A percentile compares a stretch with the other conserved stretches of the same genome.
Evolutionary conservation across 1,140 invertebrate genomes (phyloP).

Genomic region (Colletes gigas): DNA sequence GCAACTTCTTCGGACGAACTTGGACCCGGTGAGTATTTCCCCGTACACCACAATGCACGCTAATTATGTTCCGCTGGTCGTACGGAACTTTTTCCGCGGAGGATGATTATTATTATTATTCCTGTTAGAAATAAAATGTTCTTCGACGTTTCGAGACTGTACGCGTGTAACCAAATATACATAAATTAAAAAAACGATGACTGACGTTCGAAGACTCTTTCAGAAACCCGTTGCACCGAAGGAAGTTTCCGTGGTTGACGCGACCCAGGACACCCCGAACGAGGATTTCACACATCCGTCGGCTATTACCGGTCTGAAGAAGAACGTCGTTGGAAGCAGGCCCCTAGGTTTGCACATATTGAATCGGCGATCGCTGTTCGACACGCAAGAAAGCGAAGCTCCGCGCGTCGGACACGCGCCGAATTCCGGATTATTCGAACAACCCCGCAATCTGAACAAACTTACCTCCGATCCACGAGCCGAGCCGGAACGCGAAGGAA

Average conservation of each 20-base stretch:
- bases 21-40: constrained; percentile 14
- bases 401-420: background rate
- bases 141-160: too few species aligned
- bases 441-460: constrained; percentile 17
- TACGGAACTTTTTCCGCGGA: too few species aligned
- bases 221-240: background rate
- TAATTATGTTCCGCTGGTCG: background rate
- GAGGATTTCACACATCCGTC: background rate
- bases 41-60: background rate
- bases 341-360: background rate
- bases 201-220: background rate
- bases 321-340: background rate
- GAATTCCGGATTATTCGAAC: constrained; percentile 6
- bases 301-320: background rate
- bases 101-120: too few species aligned
- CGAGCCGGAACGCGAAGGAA: background rate
- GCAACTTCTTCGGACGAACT: background rate
- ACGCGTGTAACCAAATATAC: too few species aligned
- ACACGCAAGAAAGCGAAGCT: too few species aligned
- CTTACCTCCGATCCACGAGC: constrained; percentile 1
- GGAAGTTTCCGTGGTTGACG: background rate
- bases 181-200: too few species aligned
- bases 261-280: background rate
- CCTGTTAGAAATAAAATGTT: too few species aligned
- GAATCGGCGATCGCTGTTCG: constrained; percentile 9